Base-by-base conservation (phyloP, 2,888 invertebrate species). In the Cecidostiba fungosa region DNA sequence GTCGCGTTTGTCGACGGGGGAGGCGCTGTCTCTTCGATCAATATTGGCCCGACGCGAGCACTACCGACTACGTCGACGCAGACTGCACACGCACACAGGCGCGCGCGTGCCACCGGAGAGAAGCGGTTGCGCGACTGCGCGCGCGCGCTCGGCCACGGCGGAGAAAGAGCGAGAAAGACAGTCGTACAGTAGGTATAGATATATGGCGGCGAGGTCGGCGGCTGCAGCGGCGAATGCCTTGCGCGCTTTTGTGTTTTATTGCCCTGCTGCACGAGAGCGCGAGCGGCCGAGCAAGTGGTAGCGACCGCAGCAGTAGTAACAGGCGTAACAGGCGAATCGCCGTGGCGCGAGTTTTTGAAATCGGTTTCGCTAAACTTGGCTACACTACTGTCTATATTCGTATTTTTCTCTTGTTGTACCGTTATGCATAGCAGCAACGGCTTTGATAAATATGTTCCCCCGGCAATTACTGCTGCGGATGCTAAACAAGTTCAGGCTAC, bases 391-490 rank as follows among this genome's bases (percentile, higher is more conserved):
- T n/a, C n/a, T n/a, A n/a, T n/a, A n/a, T n/a, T n/a, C n/a, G n/a
- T 12, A 14, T 6, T 4, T 10, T 16, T 14, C 3, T 47, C 47
- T 47, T 2, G 50, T 19, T 69, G 16, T n/a, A 69, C 50, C 50
- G 70, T 54, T 54, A 47, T 10, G 16, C 8, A 14, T 50, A 26
- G 8, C 12, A 39, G 6, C 36, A 6, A n/a, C 5, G 39, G 19
- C 29, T 82, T 32, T 54, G 14, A 79, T 79, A 70, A 70, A 82
- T 26, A 66, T 32, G 32, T 74, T 74, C 14, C 47, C 54, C 26
- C 23, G 66, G 66, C 74, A 36, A 62, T 82, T 82, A 74, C 74
- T 74, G 74, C 66, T 62, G 6, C 39, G 47, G 47, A 66, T 47
- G 47, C 50, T 32, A 50, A 66, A 39, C 50, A 47, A 73, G 72